A percentile compares a stretch with the other conserved stretches of the same genome.
phyloP scores from a whole-genome alignment of 2,113 vertebrate genomes.

The Naja naja region DNA sequence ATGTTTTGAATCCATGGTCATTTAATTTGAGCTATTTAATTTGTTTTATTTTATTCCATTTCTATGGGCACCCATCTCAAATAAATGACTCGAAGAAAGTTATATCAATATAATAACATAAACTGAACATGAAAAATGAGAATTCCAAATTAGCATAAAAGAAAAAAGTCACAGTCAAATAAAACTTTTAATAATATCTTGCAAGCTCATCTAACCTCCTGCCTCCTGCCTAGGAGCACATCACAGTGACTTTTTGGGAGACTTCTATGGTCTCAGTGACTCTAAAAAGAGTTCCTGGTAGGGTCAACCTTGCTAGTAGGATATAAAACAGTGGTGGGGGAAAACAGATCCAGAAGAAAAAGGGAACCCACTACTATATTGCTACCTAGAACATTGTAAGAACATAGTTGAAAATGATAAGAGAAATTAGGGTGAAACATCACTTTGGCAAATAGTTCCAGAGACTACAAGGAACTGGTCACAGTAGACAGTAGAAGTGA shows the following conservation, averaged over 20 bases:
- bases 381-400: background rate
- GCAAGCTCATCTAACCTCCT: background rate
- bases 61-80: background rate
- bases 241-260: background rate
- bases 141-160: background rate
- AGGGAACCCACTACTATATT: background rate
- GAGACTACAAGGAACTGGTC: background rate
- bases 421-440: background rate
- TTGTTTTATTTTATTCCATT: background rate
- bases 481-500: background rate
- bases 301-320: background rate
- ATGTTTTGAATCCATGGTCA: background rate
- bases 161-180: background rate
- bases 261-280: background rate
- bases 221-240: background rate
- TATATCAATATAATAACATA: background rate
- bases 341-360: background rate
- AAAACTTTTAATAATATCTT: background rate
- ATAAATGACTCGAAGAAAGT: background rate
- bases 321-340: background rate
- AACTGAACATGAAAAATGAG: background rate
- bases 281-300: background rate
- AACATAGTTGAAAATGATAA: background rate
- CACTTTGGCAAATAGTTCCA: background rate
- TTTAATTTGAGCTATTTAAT: background rate